phyloP scores from a whole-genome alignment of 2,797 vertebrate genomes.

The Hoplostethus mediterraneus region DNA sequence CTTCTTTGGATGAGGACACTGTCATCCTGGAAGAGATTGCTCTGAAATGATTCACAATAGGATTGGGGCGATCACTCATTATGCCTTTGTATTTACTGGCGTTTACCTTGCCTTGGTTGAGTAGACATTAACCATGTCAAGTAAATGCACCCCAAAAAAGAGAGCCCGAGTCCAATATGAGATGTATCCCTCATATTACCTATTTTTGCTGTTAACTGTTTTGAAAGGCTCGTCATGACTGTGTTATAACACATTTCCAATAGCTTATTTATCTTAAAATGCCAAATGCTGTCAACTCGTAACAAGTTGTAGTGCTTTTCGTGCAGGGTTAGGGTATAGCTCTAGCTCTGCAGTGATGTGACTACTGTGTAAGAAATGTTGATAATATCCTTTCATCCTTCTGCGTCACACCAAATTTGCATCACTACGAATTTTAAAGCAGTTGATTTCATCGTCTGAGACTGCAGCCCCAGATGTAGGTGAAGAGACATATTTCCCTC shows the following conservation, averaged over 20 bases:
- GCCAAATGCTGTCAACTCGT: conserved; percentile 3
- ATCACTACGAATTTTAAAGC: conserved; percentile 25
- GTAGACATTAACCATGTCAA: background rate
- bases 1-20: background rate
- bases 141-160: background rate
- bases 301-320: background rate
- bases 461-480: conserved; percentile 18
- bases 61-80: conserved; percentile 21
- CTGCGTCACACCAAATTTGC: background rate
- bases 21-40: background rate
- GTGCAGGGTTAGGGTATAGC: no score
- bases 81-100: background rate
- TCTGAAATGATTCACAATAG: background rate
- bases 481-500: conserved; percentile 3
- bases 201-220: background rate
- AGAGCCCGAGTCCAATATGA: background rate
- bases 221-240: background rate
- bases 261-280: background rate
- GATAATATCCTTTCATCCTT: background rate
- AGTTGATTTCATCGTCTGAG: conserved; percentile 30
- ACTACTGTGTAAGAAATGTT: background rate
- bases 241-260: background rate
- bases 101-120: no score
- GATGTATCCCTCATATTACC: background rate
- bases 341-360: background rate